phyloP scores from a whole-genome alignment of 2,797 vertebrate species.

The Luscinia megarhynchos region DNA sequence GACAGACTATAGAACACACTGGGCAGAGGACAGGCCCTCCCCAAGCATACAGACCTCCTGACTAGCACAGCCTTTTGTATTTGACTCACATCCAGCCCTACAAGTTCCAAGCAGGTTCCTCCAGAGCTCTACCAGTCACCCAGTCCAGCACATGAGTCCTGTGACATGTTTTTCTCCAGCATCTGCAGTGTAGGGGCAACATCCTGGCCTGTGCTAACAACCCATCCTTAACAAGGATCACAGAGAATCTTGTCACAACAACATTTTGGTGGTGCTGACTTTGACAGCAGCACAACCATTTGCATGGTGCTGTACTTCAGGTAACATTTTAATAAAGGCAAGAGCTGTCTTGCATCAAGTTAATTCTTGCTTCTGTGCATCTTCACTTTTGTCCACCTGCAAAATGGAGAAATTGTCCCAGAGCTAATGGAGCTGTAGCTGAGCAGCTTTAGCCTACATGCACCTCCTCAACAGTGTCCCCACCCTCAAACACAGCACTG shows the following conservation, averaged over 20 bases:
- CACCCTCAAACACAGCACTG: background rate
- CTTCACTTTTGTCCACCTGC: background rate
- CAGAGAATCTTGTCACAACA: background rate
- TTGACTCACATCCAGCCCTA: background rate
- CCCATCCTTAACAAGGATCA: background rate
- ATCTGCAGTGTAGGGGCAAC: background rate
- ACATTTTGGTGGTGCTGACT: background rate
- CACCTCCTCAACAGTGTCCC: background rate
- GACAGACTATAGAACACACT: fast-evolving
- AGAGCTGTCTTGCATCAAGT: background rate
- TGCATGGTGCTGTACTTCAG: background rate
- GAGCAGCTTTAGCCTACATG: background rate
- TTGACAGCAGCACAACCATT: background rate
- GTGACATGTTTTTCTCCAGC: background rate
- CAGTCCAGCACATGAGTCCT: background rate
- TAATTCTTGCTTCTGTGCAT: background rate
- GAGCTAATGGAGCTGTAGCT: background rate
- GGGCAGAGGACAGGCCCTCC: background rate
- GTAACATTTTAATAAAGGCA: background rate
- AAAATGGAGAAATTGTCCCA: background rate
- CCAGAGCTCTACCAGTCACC: background rate
- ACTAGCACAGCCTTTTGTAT: background rate
- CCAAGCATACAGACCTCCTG: background rate
- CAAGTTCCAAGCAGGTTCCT: background rate
- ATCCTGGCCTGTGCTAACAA: background rate